Base-by-base conservation (phyloP, 2,888 invertebrate genomes). In the Drosophila emarginata region DNA sequence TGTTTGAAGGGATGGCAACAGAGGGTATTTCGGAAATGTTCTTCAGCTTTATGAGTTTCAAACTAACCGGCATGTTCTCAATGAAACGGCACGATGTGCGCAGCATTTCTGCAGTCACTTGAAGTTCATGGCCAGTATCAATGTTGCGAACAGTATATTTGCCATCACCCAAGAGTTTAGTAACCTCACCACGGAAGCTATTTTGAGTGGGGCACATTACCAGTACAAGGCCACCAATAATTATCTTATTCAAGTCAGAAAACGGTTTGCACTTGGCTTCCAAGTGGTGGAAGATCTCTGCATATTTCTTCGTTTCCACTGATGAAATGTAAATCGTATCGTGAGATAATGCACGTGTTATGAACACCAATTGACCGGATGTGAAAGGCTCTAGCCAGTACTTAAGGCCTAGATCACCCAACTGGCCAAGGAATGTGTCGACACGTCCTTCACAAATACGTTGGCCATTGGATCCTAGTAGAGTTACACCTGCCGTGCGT, bases 31-130 rank as follows among this genome's bases (percentile, higher is more conserved):
- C 66, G 28, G 61, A 58, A 1, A 87, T 45, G 4, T 32, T 68
- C 11, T 50, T 58, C 5, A 87, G 53, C 23, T 64, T 67, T 0
- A 69, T 64, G 0, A 59, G 62, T n/a, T 57, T 50, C 4, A 64
- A 68, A 32, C 65, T 65, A 1, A 82, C 65, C 0, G 83, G 83
- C 26, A 84, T 36, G 36, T 73, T 64, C 3, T 72, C 69, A 2
- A 85, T 12, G 39, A 84, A 85, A 1, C 51, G 54, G 5, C 82
- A 85, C 0, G 87, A 23, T 51, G 37, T 72, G 4, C 76, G 80
- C 7, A 84, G 7, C 7, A 21, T 18, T 1, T 21, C 6, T 0
- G 18, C 11, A 0, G 54, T 7, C 12, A 78, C 75, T 0, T 11
- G 11, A 28, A 74, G 58, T 0, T 12, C 21, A 1, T 58, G 40